Evolutionary conservation across 2,797 vertebrate species (phyloP), one percentile per base, ranked within the genome.

Genomic region (Scolopax rusticola): DNA sequence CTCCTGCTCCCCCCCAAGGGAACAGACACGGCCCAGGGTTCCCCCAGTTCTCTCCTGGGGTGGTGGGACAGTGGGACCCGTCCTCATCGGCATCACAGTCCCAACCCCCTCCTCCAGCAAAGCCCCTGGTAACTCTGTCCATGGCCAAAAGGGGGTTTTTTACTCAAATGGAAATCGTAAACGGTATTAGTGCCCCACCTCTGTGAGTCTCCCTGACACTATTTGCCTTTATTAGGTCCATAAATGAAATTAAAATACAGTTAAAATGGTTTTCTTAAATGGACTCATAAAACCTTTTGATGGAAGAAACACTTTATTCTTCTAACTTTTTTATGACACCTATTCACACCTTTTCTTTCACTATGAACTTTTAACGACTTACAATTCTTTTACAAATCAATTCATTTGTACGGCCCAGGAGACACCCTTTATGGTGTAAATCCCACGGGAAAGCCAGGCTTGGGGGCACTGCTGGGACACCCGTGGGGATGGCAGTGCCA

Each of bases 201-300:
- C 43, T 76, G 70, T 47, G 76, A 79, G 53, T 41, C 68, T 95
- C 50, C 92, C 75, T 83, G 89, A 83, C 87, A 71, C 68, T 20
- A 11, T 36, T 59, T 2, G 8, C 24, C 89, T 93, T 93, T 89
- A 97, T 64, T 43, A 84, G 70, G 40, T 63, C 87, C 75, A 90
- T 96, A 96, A 96, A 96, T 84, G 80, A 89, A 87, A 95, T 96
- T 92, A 94, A 95, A 89, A 86, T 77, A 71, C 59, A 61, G 89
- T 93, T 91, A 77, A 92, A 95, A 82, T 77, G 56, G 93, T 88
- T 93, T 88, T 84, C 87, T 73, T 87, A 94, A 90, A 64, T 86
- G 92, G 87, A 57, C 64, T 90, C 63, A 53, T 95, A 92, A 89
- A 92, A 94, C 90, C 80, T 90, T 90, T 81, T 73, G 89, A 87